Evolutionary conservation across 2,888 invertebrate species (phyloP), one percentile per base, ranked within the genome.

Genomic region (Ctenicera cuprea): DNA sequence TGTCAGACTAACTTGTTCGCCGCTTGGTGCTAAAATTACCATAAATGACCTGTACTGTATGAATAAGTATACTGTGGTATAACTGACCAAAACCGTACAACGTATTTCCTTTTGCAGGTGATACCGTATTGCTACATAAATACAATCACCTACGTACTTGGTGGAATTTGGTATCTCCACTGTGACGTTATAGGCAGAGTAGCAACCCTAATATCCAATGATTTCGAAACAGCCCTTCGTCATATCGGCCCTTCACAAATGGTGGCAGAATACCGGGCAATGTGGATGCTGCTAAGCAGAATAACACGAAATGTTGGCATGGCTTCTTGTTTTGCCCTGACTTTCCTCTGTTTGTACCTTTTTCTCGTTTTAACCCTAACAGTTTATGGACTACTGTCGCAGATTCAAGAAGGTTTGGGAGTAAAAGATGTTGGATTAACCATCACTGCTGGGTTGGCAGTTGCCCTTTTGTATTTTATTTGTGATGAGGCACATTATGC

Each of bases 401-500:
- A 93, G 84, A 90, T 94, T 20, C 93, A 93, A 30, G 92, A 91
- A 73, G 93, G 94, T 0, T 91, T 93, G 71, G 92, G 93, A n/a
- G 87, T 90, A 14, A 93, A 93, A 83, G 93, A 94, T 80, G 90
- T 94, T 66, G 93, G 93, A 0, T 82, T 93, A 26, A 91, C 92
- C 0, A 87, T 93, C 45, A 93, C 93, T 0, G 93, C 93, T 0
- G 82, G 89, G 9, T 92, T 91, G 86, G 92, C 92, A 71, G 89
- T 92, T 43, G 90, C 89, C 43, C 81, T 93, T 59, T 85, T 94
- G n/a, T 93, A 92, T 84, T 92, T 92, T 78, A 91, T 93, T 74
- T 93, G 93, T 80, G 93, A 94, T 78, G 92, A 93, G 83, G 93
- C 93, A 0, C 93, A 93, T 82, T 92, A 92, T 80, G 93, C 93